A percentile compares a stretch with the other conserved stretches of the same genome.
Evolutionary conservation across 2,888 invertebrate species (phyloP).

Genomic region (Sphaerophoria rueppellii): DNA sequence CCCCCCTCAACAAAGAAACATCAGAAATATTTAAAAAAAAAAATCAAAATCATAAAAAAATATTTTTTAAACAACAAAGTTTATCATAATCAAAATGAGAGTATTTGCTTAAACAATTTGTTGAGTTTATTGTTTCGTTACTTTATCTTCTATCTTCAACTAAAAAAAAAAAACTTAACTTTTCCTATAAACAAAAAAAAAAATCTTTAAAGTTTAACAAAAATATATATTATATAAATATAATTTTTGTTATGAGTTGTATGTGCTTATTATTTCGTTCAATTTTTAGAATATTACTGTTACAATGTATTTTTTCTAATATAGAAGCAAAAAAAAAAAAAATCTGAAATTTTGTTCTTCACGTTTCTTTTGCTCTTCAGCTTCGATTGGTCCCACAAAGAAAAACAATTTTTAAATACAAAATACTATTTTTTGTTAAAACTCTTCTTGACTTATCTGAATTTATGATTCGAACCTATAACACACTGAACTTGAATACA

Average conservation of each 20-base stretch:
- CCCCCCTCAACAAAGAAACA: constrained; percentile 70
- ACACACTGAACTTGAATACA: constrained; percentile 33
- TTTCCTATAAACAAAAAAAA: constrained; percentile 46
- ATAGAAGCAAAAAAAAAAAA: constrained; percentile 60
- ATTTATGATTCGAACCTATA: constrained; percentile 3
- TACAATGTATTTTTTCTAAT: constrained; percentile 39
- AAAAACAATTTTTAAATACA: constrained; percentile 30
- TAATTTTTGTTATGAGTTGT: constrained; percentile 63
- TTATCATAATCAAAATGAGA: constrained; percentile 63
- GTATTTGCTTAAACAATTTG: constrained; percentile 63
- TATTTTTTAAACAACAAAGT: constrained; percentile 48
- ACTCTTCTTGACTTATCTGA: constrained; percentile 23
- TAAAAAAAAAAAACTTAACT: constrained; percentile 46
- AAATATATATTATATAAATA: constrained; percentile 21
- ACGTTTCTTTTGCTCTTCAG: constrained; percentile 61
- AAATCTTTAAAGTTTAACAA: constrained; percentile 54
- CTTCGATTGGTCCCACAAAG: constrained; percentile 60
- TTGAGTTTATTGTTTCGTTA: constrained; percentile 64
- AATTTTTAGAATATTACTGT: constrained; percentile 53
- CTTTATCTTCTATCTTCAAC: constrained; percentile 45
- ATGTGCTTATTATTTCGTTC: constrained; percentile 61
- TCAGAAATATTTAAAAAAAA: constrained; percentile 45
- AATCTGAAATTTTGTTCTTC: constrained; percentile 52
- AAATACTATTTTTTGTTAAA: constrained; percentile 34
- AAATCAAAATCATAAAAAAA: constrained; percentile 48